These are phyloP conservation scores for Drosophila macrothrix DNA, from an alignment of 2,888 invertebrate genomes.

Conservation along the genomic window DNA sequence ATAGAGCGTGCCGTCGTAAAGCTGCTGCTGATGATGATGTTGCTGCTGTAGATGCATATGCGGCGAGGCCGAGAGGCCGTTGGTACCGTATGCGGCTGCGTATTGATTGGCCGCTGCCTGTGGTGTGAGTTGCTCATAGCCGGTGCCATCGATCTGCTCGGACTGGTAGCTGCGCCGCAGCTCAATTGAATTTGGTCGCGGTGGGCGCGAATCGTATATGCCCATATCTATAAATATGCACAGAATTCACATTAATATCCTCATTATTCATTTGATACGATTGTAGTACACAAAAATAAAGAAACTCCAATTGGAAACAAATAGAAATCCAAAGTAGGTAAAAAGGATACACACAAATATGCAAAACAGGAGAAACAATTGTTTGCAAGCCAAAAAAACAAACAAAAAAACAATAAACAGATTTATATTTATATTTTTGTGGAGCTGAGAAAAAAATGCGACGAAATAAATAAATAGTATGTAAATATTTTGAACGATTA, in stretches of 20 bases:
- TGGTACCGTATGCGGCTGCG: conserved; percentile 73
- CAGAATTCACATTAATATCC: conserved; percentile 10
- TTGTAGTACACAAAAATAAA: conserved; percentile 17
- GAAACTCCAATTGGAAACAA: conserved; percentile 31
- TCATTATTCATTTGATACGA: background rate
- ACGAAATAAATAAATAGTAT: conserved; percentile 9
- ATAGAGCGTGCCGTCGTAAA: conserved; percentile 83
- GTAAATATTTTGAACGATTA: conserved; percentile 11
- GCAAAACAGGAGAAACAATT: conserved; percentile 41
- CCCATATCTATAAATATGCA: conserved; percentile 85
- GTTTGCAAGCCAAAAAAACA: conserved; percentile 48
- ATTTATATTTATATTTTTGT: conserved; percentile 1
- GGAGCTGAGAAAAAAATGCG: conserved; percentile 25
- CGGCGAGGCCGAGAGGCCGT: conserved; percentile 53
- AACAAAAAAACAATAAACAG: background rate
- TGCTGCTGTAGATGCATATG: conserved; percentile 59
- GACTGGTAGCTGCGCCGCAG: conserved; percentile 86
- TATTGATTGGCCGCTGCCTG: conserved; percentile 74
- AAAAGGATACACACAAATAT: conserved; percentile 27
- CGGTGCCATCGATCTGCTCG: conserved; percentile 83
- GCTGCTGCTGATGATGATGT: conserved; percentile 57
- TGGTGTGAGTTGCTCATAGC: conserved; percentile 82
- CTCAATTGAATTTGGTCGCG: conserved; percentile 95
- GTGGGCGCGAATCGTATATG: conserved; percentile 88
- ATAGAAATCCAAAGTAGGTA: conserved; percentile 6